Evolutionary conservation across 2,888 invertebrate species (phyloP).

Genomic region (Chrysolina americana): DNA sequence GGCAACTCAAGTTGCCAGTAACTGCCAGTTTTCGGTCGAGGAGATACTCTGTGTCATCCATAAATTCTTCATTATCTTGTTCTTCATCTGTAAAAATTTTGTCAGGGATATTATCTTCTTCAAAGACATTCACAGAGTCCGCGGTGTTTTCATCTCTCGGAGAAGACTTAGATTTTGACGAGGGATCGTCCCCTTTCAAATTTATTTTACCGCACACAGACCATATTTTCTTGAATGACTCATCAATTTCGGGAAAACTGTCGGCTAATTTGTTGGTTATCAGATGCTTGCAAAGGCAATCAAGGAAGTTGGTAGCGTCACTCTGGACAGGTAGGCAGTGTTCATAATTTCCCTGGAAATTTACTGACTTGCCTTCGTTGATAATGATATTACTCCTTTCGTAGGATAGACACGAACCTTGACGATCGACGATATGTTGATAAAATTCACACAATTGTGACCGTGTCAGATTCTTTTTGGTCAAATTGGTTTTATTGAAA

Average conservation of each 20-base stretch:
- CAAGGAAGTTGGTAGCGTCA: slow-evolving; percentile 32
- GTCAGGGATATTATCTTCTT: background rate
- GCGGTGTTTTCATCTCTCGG: background rate
- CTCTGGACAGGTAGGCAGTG: background rate
- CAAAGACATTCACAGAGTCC: background rate
- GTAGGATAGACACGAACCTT: background rate
- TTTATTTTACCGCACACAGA: background rate
- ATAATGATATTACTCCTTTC: slow-evolving; percentile 5
- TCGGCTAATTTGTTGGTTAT: background rate
- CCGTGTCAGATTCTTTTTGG: background rate
- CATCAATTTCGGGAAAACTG: slow-evolving; percentile 8
- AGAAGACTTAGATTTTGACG: background rate
- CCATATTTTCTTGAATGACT: slow-evolving; percentile 1
- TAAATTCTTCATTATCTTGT: background rate
- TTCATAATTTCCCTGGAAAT: slow-evolving; percentile 15
- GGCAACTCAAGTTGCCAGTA: slow-evolving; percentile 44
- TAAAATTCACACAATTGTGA: slow-evolving; percentile 1
- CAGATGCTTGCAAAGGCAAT: slow-evolving; percentile 31
- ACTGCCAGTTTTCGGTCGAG: background rate
- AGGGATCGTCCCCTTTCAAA: background rate
- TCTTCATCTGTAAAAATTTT: slow-evolving; percentile 6
- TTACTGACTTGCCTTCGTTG: slow-evolving; percentile 13
- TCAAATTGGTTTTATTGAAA: background rate
- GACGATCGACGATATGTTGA: background rate
- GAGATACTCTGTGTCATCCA: background rate